Percentiles rank a stretch among this genome's conserved stretches.
Evolutionary conservation across 1,140 invertebrate genomes (phyloP).

Genomic region (Hestina assimilis): DNA sequence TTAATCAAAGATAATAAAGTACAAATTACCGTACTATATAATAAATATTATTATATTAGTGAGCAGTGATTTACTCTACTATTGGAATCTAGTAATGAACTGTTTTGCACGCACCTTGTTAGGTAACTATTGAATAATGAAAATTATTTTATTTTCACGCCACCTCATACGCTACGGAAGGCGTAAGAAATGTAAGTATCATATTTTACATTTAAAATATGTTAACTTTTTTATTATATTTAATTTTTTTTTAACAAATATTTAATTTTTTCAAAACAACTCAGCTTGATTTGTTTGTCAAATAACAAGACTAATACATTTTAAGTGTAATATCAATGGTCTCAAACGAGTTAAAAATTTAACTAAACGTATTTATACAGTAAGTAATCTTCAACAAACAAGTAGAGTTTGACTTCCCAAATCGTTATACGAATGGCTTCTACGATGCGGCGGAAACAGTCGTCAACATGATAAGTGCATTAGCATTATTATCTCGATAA

Average conservation of each 20-base stretch:
- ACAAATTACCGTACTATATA: slow-evolving; percentile 4
- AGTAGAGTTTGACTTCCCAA: slow-evolving; percentile 33
- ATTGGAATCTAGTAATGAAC: slow-evolving; percentile 30
- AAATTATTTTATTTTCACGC: slow-evolving; percentile 50
- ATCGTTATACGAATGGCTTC: slow-evolving; percentile 45
- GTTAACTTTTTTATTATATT: slow-evolving; percentile 2
- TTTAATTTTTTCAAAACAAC: too few relatives aligned
- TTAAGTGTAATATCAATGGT: too few relatives aligned
- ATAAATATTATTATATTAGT: slow-evolving; percentile 17
- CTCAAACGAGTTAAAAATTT: not conserved
- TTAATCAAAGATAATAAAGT: not conserved
- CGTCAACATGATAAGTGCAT: slow-evolving; percentile 76
- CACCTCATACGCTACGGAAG: slow-evolving; percentile 29
- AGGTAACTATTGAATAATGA: slow-evolving; percentile 47
- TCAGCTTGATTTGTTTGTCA: too few relatives aligned
- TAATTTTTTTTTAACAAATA: not conserved
- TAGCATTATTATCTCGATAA: slow-evolving; percentile 78
- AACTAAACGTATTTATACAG: not conserved
- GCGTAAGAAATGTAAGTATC: slow-evolving; percentile 39
- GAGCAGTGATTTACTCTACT: slow-evolving; percentile 22
- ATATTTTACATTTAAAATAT: slow-evolving; percentile 4
- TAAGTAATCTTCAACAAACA: not conserved
- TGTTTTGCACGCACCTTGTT: slow-evolving; percentile 43
- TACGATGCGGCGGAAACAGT: slow-evolving; percentile 61
- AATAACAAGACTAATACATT: too few relatives aligned